These are phyloP conservation scores for Pterophyllum scalare DNA, from an alignment of 2,113 vertebrate species.

Conservation along the genomic window DNA sequence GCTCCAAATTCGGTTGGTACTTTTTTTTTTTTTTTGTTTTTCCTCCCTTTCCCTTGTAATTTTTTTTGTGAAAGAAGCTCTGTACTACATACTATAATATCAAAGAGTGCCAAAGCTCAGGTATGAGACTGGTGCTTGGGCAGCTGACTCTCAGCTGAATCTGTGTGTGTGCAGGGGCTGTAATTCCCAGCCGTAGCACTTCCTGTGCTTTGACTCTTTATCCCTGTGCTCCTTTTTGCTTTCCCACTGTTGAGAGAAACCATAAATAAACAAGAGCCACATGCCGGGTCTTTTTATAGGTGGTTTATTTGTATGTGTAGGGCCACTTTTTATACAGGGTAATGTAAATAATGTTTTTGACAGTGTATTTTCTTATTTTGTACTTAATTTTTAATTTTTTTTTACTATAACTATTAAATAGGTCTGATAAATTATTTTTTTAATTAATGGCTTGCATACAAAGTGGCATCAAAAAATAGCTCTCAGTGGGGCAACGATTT, in stretches of 20 bases:
- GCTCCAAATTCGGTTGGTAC: background rate
- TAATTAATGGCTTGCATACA: background rate
- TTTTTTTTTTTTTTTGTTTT: background rate
- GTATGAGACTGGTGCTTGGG: constrained; percentile 40
- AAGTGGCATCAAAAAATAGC: background rate
- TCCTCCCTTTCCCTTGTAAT: background rate
- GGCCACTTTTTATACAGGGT: background rate
- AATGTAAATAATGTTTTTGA: constrained; percentile 3
- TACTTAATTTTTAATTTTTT: background rate
- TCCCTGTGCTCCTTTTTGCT: constrained; percentile 32
- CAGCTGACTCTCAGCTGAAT: constrained; percentile 70
- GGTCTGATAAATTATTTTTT: background rate
- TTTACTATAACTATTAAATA: background rate
- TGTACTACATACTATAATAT: background rate
- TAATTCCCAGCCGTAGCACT: constrained; percentile 35
- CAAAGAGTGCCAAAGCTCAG: constrained; percentile 30
- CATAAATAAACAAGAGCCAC: constrained; percentile 53
- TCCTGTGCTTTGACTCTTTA: constrained; percentile 35
- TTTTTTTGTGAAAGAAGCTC: background rate
- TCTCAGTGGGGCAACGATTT: background rate
- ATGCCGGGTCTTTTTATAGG: constrained; percentile 40
- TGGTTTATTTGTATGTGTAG: background rate
- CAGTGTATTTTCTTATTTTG: background rate
- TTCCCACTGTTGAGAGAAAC: constrained; percentile 34
- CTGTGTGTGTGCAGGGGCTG: constrained; percentile 42